Percentiles rank a stretch among this genome's conserved stretches.
Evolutionary conservation across 2,888 invertebrate species (phyloP).

Genomic region (Spilarctia lutea): DNA sequence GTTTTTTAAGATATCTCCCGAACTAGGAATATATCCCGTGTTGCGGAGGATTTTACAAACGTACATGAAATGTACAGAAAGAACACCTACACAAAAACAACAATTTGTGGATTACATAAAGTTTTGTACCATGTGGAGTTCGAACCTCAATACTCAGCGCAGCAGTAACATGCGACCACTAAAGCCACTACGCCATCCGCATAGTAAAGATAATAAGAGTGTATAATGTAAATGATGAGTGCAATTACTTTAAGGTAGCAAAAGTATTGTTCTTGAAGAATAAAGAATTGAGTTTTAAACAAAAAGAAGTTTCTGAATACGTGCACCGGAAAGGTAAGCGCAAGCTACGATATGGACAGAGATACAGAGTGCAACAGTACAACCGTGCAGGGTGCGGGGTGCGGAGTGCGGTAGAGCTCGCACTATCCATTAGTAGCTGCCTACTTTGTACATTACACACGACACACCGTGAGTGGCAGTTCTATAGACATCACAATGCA

Average conservation of each 20-base stretch:
- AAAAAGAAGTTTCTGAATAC: background rate
- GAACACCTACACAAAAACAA: too few species aligned
- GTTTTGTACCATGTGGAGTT: too few species aligned
- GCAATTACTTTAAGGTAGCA: background rate
- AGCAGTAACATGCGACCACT: too few species aligned
- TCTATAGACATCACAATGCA: slow-evolving; percentile 32
- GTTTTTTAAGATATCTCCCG: too few species aligned
- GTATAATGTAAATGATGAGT: background rate
- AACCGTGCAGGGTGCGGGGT: too few species aligned
- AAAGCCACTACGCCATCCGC: too few species aligned
- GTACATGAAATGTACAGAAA: too few species aligned
- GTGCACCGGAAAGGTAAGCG: slow-evolving; percentile 10
- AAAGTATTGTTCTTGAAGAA: background rate
- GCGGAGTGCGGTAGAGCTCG: slow-evolving; percentile 1
- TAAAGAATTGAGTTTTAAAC: background rate
- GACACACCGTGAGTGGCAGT: slow-evolving; percentile 28
- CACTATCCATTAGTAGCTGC: slow-evolving; percentile 21
- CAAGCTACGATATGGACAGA: background rate
- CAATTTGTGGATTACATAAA: too few species aligned
- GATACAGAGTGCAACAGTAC: background rate
- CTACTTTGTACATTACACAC: slow-evolving; percentile 7
- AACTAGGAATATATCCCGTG: too few species aligned
- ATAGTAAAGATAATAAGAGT: background rate
- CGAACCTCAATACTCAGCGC: too few species aligned
- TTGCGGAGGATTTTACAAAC: too few species aligned